Base-by-base conservation (phyloP, 1,140 invertebrate genomes). In the Dermatophagoides farinae region DNA sequence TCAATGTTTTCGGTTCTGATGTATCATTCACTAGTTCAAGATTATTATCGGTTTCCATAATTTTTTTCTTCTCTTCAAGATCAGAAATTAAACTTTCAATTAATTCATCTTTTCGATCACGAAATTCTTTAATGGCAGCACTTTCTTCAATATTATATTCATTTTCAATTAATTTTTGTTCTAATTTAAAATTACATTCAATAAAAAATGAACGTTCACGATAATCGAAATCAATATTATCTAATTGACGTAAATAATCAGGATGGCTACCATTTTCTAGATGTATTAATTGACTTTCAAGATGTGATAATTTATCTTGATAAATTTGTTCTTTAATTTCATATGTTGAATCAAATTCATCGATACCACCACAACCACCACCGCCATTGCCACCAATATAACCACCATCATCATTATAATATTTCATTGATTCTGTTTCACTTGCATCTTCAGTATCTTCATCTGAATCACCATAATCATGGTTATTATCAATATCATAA, bases 61-160 rank as follows among this genome's bases (percentile, higher is more conserved):
- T 78, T 66, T 84, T 83, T 66, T 83, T 78, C 67, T 92, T 92
- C 63, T 96, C 91, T 70, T 95, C 90, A 70, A 95, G 82, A 70
- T 95, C 90, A 40, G 81, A 78, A 12, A 96, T 76, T 16, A 97
- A 70, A 73, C 82, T 89, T 70, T 95, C 90, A 68, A 84, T 82
- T 12, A 97, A 73, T 70, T 95, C 90, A 65, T 86, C 78, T 70
- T 91, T 91, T 70, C 95, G 93, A 66, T 96, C 89, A 59, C 96
- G 88, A 77, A 89, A 91, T 67, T 96, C 90, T 72, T 87, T 85
- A 0, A 78, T 81, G 4, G 88, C 84, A 31, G 83, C 80, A 71
- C 85, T 85, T 70, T 88, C 88, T 70, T 96, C 92, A 39, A 80
- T 78, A 62, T 84, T 75, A 69, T 86, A 95, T 66, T 95, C 90